phyloP scores from a whole-genome alignment of 1,140 invertebrate genomes.

The Rhopalosiphum maidis region DNA sequence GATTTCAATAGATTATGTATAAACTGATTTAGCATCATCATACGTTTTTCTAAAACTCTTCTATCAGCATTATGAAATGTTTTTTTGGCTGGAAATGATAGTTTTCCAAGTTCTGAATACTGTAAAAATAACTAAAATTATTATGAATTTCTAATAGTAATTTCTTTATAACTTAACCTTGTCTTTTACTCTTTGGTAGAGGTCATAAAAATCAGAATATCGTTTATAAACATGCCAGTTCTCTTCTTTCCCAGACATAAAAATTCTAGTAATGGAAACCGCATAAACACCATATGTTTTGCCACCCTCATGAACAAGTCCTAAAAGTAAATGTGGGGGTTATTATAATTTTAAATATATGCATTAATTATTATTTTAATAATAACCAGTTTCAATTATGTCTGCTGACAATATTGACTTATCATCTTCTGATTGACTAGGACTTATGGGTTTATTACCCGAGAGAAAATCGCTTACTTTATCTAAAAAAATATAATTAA shows the following conservation, averaged over 20 bases:
- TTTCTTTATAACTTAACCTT: constrained; percentile 65
- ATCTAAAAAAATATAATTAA: constrained; percentile 30
- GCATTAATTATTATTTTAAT: background rate
- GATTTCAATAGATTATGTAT: constrained; percentile 74
- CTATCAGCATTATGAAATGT: constrained; percentile 92
- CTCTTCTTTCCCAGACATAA: constrained; percentile 70
- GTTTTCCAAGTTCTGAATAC: constrained; percentile 79
- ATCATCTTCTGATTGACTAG: constrained; percentile 41
- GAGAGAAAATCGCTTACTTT: constrained; percentile 53
- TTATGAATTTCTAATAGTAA: background rate
- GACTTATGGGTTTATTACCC: constrained; percentile 24
- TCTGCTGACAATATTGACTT: constrained; percentile 68
- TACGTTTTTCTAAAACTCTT: constrained; percentile 84
- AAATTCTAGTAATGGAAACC: constrained; percentile 76
- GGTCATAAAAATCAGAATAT: constrained; percentile 92
- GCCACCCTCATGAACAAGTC: constrained; percentile 77
- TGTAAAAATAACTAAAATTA: constrained; percentile 64
- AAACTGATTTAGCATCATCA: constrained; percentile 85
- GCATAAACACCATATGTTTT: constrained; percentile 90
- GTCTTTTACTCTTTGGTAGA: constrained; percentile 79
- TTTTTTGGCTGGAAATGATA: constrained; percentile 91
- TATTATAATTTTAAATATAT: background rate
- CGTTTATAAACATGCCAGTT: constrained; percentile 81
- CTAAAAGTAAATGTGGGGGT: constrained; percentile 62
- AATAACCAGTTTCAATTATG: constrained; percentile 74